Evolutionary conservation across 2,797 vertebrate species (phyloP), one percentile per base, ranked within the genome.

Genomic region (Malurus leucopterus): DNA sequence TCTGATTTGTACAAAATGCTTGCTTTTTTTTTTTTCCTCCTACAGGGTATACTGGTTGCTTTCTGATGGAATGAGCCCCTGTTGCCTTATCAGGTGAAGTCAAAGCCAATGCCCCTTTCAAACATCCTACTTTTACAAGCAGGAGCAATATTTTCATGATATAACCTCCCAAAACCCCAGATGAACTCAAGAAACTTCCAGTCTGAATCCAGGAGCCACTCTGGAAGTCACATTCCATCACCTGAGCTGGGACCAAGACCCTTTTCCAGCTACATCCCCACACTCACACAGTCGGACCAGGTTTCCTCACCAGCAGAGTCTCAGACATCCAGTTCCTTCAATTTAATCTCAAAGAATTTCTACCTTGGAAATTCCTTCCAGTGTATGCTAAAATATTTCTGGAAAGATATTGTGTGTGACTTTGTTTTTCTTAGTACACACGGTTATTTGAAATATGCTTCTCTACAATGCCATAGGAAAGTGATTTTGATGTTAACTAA

Each of bases 191-290:
- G 38, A 5, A 38, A 15, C 19, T 44, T 58, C 27, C 27, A n/a
- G 26, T 15, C 17, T 13, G 22, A 2, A 44, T 11, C 15, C 5
- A 12, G 5, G 59, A 64, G 26, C 18, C 22, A 8, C n/a, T 17
- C 21, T 65, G 44, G 18, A 14, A 22, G n/a, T 40, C 27, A 27
- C 8, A n/a, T 6, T 58, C 26, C 26, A 32, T 19, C 38, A 8
- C 38, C 20, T 44, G 61, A 29, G 19, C 15, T 6, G 2, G 19
- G 10, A 23, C 22, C 0, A 0, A 38, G 18, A 27, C n/a, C 15
- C 38, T 8, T 44, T 22, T 5, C 8, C 22, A 65, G 38, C 27
- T 36, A 41, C 19, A 38, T 1, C 3, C 38, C 27, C 32, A 53
- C 17, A 16, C 16, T 12, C 32, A 38, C 24, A 32, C 4, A 6